phyloP scores from a whole-genome alignment of 2,797 vertebrate species.

The Bucorvus abyssinicus region DNA sequence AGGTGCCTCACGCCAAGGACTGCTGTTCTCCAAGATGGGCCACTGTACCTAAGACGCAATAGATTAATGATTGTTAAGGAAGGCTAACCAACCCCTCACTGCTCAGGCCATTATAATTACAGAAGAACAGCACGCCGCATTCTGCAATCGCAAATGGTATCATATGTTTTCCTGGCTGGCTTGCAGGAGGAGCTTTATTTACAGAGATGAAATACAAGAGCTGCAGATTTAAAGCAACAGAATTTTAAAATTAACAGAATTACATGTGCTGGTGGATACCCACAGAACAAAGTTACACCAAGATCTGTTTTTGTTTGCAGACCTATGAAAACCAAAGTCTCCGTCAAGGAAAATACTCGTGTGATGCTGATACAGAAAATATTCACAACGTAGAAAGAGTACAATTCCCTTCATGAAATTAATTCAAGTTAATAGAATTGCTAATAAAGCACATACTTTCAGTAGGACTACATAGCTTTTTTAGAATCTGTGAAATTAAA shows the following conservation, averaged over 20 bases:
- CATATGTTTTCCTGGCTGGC: slow-evolving; percentile 94
- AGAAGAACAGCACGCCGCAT: slow-evolving; percentile 91
- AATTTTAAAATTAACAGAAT: not conserved
- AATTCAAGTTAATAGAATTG: not conserved
- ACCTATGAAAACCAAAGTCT: not conserved
- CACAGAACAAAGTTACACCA: not conserved
- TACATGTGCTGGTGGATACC: not conserved
- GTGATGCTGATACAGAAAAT: not conserved
- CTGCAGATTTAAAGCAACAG: not conserved
- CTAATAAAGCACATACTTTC: not conserved
- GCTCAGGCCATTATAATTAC: slow-evolving; percentile 92
- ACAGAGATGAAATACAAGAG: slow-evolving; percentile 13
- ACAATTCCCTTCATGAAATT: not conserved
- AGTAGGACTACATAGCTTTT: not conserved
- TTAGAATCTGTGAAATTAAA: not conserved
- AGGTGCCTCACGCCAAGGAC: slow-evolving; percentile 70
- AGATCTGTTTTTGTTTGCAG: not conserved
- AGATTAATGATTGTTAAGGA: slow-evolving; percentile 82
- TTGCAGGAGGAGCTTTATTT: slow-evolving; percentile 76
- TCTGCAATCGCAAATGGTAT: slow-evolving; percentile 92
- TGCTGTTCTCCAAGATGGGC: slow-evolving; percentile 76
- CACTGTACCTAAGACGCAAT: slow-evolving; percentile 61
- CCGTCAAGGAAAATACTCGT: not conserved
- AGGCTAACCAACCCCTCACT: slow-evolving; percentile 76
- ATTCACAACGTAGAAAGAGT: not conserved